A percentile compares a stretch with the other conserved stretches of the same genome.
These are phyloP conservation scores for Microtus ochrogaster DNA, from an alignment of 2,113 vertebrate genomes.

Conservation along the genomic window DNA sequence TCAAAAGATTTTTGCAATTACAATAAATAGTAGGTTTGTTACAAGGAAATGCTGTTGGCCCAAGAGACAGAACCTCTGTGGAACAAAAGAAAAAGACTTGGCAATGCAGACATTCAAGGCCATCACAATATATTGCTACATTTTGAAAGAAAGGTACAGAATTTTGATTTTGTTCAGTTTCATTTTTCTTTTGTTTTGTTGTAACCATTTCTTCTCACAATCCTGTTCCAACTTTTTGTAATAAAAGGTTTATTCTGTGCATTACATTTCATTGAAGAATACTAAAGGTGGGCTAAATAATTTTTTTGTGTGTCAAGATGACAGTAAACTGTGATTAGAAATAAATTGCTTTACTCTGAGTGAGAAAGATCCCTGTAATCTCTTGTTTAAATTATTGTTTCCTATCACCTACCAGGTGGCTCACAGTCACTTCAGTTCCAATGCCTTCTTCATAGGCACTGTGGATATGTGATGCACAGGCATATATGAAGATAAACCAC, in stretches of 20 bases:
- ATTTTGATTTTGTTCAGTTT: not conserved
- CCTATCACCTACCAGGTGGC: not conserved
- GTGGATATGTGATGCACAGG: not conserved
- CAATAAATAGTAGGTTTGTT: not conserved
- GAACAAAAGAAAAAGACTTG: not conserved
- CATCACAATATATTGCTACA: not conserved
- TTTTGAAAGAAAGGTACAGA: not conserved
- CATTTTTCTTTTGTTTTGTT: not conserved
- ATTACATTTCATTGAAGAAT: not conserved
- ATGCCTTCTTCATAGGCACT: not conserved
- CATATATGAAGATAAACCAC: no score
- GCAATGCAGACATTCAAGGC: not conserved
- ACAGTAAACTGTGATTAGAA: not conserved
- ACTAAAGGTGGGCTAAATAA: not conserved
- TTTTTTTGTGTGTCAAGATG: not conserved
- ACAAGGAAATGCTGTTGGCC: not conserved
- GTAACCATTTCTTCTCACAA: not conserved
- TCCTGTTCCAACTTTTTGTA: not conserved
- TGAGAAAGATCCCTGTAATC: not conserved
- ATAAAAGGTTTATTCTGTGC: not conserved
- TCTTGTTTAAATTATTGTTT: not conserved
- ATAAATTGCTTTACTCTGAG: not conserved
- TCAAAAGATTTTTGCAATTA: not conserved
- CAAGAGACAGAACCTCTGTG: not conserved
- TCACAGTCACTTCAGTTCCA: not conserved